phyloP scores from a whole-genome alignment of 2,888 invertebrate genomes.

The Eurytoma adleriae region DNA sequence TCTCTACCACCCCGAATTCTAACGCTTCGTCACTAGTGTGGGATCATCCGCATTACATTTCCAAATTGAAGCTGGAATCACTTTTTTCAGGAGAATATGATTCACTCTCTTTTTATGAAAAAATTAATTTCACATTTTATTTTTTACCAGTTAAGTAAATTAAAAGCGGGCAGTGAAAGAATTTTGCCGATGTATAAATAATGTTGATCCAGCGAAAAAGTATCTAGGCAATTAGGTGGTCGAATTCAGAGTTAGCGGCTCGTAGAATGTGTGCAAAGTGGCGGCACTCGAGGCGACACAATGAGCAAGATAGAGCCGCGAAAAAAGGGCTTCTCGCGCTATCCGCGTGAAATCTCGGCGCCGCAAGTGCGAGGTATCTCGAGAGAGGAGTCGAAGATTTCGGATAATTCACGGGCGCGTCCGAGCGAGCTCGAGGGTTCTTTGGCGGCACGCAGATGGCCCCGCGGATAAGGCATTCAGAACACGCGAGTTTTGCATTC shows the following conservation, averaged over 20 bases:
- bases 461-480: conserved; percentile 66
- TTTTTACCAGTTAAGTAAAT: too few relatives aligned
- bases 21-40: conserved; percentile 45
- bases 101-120: background rate
- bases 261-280: background rate
- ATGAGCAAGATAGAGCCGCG: background rate
- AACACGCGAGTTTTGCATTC: conserved; percentile 70
- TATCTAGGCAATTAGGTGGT: too few relatives aligned
- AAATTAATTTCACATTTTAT: background rate
- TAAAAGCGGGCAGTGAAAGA: too few relatives aligned
- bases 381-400: conserved; percentile 72
- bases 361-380: conserved; percentile 66
- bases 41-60: conserved; percentile 64
- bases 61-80: conserved; percentile 58
- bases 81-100: background rate
- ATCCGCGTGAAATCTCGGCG: conserved; percentile 54
- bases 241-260: background rate
- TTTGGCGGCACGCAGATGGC: conserved; percentile 63
- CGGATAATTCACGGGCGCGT: conserved; percentile 74
- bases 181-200: too few relatives aligned
- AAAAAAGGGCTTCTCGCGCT: conserved; percentile 11
- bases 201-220: too few relatives aligned
- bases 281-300: background rate
- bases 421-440: conserved; percentile 73
- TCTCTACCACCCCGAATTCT: background rate